Evolutionary conservation across 2,797 vertebrate genomes (phyloP), one percentile per base, ranked within the genome.

Genomic region (Coendou prehensilis): DNA sequence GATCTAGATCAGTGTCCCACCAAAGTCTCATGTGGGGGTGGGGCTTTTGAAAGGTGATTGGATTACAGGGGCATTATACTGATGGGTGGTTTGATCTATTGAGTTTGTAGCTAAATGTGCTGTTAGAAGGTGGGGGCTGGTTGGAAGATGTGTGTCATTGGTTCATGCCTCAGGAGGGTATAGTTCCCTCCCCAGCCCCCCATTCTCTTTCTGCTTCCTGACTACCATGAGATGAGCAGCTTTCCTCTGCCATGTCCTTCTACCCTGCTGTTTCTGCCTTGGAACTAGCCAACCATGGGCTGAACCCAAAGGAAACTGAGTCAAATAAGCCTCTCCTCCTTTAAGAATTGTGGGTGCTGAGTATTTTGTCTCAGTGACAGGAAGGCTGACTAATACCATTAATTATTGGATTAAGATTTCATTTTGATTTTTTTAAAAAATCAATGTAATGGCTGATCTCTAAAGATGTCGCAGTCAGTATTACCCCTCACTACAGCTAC

Each of bases 341-440:
- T 33, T 69, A n/a, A 69, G 64, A 69, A 17, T n/a, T n/a, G 33
- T 37, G 64, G 33, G 64, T 67, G 33, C n/a, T 33, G 64, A n/a
- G 33, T 67, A 69, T 67, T 67, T 67, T 67, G 64, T 33, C 15
- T 45, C 71, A 26, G 71, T 45, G 41, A 45, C 41, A 45, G 10
- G 41, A 45, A 45, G 45, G 22, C 37, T 71, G 2, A 13, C 37
- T 26, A 13, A 45, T 73, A 45, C 22, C 41, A 45, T 84, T 89
- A 61, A 71, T 64, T 64, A 50, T 52, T 37, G 41, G 33, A 20
- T 75, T 28, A 61, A 45, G 47, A 75, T 82, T 76, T 87, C 23
- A 87, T 67, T 83, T 33, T 73, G 30, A 57, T 59, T 90, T 80
- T 56, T 90, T 80, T 61, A 76, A 45, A 71, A 92, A n/a, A 30